Base-by-base conservation (phyloP, 2,888 invertebrate species). In the Microdon myrmicae region DNA sequence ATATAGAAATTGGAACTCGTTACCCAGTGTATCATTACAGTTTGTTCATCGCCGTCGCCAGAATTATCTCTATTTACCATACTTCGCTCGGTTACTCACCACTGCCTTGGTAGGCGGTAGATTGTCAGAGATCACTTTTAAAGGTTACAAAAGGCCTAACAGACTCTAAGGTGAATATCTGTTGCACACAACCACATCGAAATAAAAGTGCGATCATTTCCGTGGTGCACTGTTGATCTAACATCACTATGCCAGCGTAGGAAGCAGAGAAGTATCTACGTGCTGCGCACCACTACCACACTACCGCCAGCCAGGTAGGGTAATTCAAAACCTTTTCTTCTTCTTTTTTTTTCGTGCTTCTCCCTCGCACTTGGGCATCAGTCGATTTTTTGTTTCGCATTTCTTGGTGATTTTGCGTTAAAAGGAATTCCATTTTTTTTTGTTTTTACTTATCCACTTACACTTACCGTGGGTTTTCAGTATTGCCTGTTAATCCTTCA, bases 371-470 rank as follows among this genome's bases (percentile, higher is more conserved):
- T 47, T 16, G n/a, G 10, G 10, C 29, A 32, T 37, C 32, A 31
- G 38, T 49, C 31, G 29, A 32, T 39, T 3, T 41, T 56, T 56
- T 58, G 14, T 17, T 19, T 43, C 43, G 32, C 43, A 43, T 43
- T 43, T 43, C 32, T n/a, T n/a, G 29, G 64, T 51, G 47, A 64
- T 64, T n/a, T n/a, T 47, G 51, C 31, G 34, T 39, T 45, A 44
- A 45, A 12, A 54, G 22, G n/a, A 28, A 43, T 59, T 26, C 26
- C 32, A 41, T 53, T 41, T 20, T 55, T 38, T 37, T 5, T 12
- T 8, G 8, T 4, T 2, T 35, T 22, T 12, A 13, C 10, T 4
- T 38, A 26, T 38, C 3, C n/a, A 9, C 17, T 16, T 5, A 28
- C 8, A 34, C 28, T 19, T 22, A 58, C 17, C 39, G 23, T 32